Base-by-base conservation (phyloP, 2,888 invertebrate genomes). In the Rutpela maculata region DNA sequence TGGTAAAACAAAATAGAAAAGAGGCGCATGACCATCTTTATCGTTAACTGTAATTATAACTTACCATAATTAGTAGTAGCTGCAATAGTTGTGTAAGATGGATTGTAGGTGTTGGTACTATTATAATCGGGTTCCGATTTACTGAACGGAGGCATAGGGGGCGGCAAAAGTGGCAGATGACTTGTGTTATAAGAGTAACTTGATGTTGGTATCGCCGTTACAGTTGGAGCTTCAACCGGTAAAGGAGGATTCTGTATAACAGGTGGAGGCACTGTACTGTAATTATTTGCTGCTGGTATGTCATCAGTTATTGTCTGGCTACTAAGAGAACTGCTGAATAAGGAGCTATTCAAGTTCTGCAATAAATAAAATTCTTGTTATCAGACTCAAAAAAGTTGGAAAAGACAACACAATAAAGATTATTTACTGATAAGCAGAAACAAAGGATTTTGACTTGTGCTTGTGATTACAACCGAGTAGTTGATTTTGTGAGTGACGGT, bases 151-250 rank as follows among this genome's bases (percentile, higher is more conserved):
- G 85, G 92, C 86, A 84, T 91, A 0, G 90, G 89, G 9, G 91
- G 93, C 1, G 94, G 93, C 60, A 92, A 91, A 2, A 93, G 91
- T 0, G 93, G 93, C 1, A 92, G 91, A 77, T 88, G 87, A 15
- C 81, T 80, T 35, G 82, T 56, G 66, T 70, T 77, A 62, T 78
- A 76, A 26, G 81, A 82, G 69, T 78, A 84, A 78, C 77, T 80
- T 15, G 78, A 79, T 17, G 74, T 73, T 70, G 79, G 67, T 83
- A 85, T 15, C 38, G 78, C 63, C 12, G 11, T 60, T n/a, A 80
- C 38, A 0, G 77, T 66, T 11, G 84, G 80, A 11, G 82, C 81
- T 26, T 83, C 82, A 18, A 81, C 84, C 0, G 86, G 87, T 10
- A 87, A 85, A 68, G 91, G 92, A 0, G 76, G 75, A 71, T 73